Evolutionary conservation across 2,797 vertebrate genomes (phyloP).

Genomic region (Gorsachius magnificus): DNA sequence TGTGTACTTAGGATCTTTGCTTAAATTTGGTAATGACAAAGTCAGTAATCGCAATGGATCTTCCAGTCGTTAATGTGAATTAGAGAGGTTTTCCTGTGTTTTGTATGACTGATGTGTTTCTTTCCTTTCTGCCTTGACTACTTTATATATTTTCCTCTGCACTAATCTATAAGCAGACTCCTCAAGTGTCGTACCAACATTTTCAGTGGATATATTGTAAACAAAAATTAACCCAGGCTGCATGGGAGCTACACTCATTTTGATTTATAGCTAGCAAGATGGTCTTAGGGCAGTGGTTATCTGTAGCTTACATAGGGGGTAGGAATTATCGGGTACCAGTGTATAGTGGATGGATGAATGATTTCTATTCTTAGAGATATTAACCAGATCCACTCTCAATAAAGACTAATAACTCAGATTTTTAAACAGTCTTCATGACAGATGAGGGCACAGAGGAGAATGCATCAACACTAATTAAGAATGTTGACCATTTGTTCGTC

Average conservation of each 20-base stretch:
- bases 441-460: slow-evolving; percentile 84
- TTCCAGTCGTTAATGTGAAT: background rate
- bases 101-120: slow-evolving; percentile 33
- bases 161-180: slow-evolving; percentile 71
- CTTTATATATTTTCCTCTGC: slow-evolving; percentile 15
- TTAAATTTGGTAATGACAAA: background rate
- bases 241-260: slow-evolving; percentile 73
- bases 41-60: background rate
- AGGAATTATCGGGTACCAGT: slow-evolving; percentile 78
- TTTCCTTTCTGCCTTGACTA: slow-evolving; percentile 58
- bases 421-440: slow-evolving; percentile 91
- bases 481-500: slow-evolving; percentile 79
- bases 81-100: background rate
- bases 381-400: slow-evolving; percentile 91
- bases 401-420: slow-evolving; percentile 92
- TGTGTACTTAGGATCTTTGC: background rate
- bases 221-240: slow-evolving; percentile 81
- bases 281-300: slow-evolving; percentile 84
- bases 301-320: slow-evolving; percentile 74
- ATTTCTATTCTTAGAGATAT: slow-evolving; percentile 82
- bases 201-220: slow-evolving; percentile 79
- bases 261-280: slow-evolving; percentile 86
- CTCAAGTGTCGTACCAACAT: slow-evolving; percentile 72
- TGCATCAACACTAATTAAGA: slow-evolving; percentile 83
- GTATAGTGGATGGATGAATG: slow-evolving; percentile 75